Percentiles rank a stretch among this genome's conserved stretches.
Conservation (phyloP, 1,140 invertebrate genomes). For the Drosophila nannoptera region DNA sequence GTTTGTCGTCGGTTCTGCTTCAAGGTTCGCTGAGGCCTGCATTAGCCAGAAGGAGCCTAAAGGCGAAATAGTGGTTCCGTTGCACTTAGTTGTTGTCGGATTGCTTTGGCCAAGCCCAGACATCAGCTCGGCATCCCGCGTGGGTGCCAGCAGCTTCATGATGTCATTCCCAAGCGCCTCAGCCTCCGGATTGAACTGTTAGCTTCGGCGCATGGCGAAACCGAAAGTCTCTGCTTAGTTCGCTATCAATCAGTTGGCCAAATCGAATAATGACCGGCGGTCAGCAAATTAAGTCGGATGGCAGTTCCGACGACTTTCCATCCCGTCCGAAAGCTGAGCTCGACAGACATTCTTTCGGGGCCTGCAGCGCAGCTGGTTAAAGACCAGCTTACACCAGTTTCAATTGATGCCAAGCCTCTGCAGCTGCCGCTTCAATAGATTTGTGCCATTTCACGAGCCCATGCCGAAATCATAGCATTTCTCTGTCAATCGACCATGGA, state of each 20-base stretch:
- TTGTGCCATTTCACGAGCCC: conserved; percentile 63
- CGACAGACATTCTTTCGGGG: too few relatives aligned
- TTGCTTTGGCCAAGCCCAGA: conserved; percentile 53
- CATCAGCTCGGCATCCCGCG: conserved; percentile 38
- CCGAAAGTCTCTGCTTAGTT: conserved; percentile 33
- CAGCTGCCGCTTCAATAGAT: conserved; percentile 52
- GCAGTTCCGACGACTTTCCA: not conserved
- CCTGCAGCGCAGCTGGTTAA: conserved; percentile 23
- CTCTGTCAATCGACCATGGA: conserved; percentile 57
- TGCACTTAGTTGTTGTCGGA: conserved; percentile 25
- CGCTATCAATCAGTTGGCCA: conserved; percentile 20
- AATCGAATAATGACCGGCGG: conserved; percentile 4
- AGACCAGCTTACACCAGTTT: conserved; percentile 50
- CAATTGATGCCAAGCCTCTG: conserved; percentile 55
- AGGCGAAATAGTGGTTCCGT: conserved; percentile 29
- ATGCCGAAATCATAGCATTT: conserved; percentile 66
- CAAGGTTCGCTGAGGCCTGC: conserved; percentile 73
- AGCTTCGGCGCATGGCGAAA: conserved; percentile 49
- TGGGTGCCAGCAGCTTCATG: conserved; percentile 41
- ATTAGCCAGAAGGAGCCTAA: conserved; percentile 61
- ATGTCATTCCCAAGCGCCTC: conserved; percentile 47
- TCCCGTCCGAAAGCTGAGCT: conserved; percentile 12
- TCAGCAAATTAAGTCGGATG: conserved; percentile 1
- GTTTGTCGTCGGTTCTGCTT: conserved; percentile 70
- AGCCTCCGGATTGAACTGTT: conserved; percentile 16